Percentiles rank a stretch among this genome's conserved stretches.
phyloP scores from a whole-genome alignment of 2,888 invertebrate genomes.

The Escarpia spicata region DNA sequence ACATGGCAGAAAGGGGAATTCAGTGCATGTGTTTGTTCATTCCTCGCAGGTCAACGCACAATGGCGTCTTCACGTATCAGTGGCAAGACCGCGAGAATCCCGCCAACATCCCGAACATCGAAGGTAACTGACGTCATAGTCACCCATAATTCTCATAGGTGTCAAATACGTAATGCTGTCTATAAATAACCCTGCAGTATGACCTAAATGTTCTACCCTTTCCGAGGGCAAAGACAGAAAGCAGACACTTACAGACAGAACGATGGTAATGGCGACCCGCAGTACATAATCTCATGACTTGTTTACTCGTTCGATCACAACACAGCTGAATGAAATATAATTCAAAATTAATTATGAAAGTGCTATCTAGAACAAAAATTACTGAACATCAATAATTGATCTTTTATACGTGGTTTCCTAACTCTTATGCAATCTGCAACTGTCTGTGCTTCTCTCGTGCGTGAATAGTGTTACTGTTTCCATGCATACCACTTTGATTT shows the following conservation, averaged over 20 bases:
- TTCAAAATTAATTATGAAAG: too few species aligned
- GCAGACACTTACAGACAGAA: background rate
- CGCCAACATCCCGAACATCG: conserved; percentile 60
- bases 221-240: background rate
- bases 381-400: too few species aligned
- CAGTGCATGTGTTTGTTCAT: background rate
- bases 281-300: background rate
- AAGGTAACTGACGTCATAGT: conserved; percentile 50
- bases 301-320: too few species aligned
- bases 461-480: background rate
- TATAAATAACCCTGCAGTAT: background rate
- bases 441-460: background rate
- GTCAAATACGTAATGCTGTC: background rate
- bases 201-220: background rate
- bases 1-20: background rate
- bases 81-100: conserved; percentile 63
- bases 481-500: background rate
- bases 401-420: too few species aligned
- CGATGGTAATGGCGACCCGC: background rate
- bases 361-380: too few species aligned
- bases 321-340: too few species aligned
- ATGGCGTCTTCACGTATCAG: conserved; percentile 61
- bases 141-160: background rate
- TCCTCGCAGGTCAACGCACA: conserved; percentile 61
- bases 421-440: too few species aligned